Percentiles rank a stretch among this genome's conserved stretches.
Evolutionary conservation across 2,888 invertebrate genomes (phyloP).

Genomic region (Eupithecia vulgata): DNA sequence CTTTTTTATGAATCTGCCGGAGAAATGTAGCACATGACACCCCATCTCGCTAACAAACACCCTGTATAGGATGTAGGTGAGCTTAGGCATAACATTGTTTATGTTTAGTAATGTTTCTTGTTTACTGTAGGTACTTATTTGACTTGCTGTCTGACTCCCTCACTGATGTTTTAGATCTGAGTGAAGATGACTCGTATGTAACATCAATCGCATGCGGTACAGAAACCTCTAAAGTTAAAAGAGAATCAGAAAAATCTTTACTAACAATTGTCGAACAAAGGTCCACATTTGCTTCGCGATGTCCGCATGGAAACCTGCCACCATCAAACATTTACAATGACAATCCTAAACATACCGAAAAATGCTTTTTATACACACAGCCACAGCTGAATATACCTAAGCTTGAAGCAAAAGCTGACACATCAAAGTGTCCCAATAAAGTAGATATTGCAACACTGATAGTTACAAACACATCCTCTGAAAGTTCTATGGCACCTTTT

Average conservation of each 20-base stretch:
- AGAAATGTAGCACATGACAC: no score
- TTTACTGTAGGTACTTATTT: conserved; percentile 1
- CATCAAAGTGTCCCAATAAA: conserved; percentile 57
- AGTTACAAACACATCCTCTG: conserved; percentile 61
- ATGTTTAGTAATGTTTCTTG: neutral
- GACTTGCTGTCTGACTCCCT: conserved; percentile 7
- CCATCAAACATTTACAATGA: conserved; percentile 53
- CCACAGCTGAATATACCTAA: conserved; percentile 63
- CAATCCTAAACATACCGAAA: conserved; percentile 59
- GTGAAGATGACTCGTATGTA: conserved; percentile 56
- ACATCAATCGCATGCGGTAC: conserved; percentile 54
- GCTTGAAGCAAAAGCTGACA: conserved; percentile 55
- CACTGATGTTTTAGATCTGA: conserved; percentile 53
- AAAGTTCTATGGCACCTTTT: conserved; percentile 52
- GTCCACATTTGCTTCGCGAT: conserved; percentile 54
- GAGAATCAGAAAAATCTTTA: conserved; percentile 54
- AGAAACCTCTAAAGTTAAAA: conserved; percentile 49
- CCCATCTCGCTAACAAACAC: no score
- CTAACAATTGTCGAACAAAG: conserved; percentile 54
- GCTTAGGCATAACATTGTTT: neutral
- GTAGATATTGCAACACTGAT: conserved; percentile 65
- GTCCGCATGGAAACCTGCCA: conserved; percentile 49
- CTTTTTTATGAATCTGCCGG: no score
- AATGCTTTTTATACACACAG: conserved; percentile 68
- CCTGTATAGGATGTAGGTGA: no score